Conservation (phyloP, 2,113 vertebrate genomes). For the Seriola quinqueradiata region DNA sequence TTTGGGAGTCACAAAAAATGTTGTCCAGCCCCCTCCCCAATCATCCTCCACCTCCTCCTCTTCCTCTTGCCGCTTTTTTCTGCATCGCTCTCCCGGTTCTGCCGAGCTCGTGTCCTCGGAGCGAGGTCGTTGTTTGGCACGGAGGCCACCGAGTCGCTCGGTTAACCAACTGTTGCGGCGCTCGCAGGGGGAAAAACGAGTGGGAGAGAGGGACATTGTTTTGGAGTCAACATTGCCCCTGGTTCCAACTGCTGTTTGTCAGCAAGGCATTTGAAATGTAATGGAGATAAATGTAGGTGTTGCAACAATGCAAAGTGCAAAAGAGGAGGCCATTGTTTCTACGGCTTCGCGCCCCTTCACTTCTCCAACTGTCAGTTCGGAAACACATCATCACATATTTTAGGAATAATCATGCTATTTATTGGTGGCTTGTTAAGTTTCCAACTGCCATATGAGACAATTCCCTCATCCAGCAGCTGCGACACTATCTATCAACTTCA, state of each 20-base stretch:
- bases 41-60: conserved; percentile 11
- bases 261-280: conserved; percentile 19
- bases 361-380: background rate
- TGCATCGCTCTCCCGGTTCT: background rate
- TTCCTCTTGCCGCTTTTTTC: background rate
- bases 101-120: background rate
- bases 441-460: too few relatives aligned
- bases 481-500: background rate
- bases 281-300: conserved; percentile 46
- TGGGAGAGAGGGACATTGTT: conserved; percentile 58
- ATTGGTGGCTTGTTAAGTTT: too few relatives aligned
- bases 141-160: background rate
- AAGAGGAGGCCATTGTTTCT: conserved; percentile 34
- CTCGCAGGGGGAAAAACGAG: conserved; percentile 16
- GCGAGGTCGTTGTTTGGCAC: background rate
- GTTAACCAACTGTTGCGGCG: conserved; percentile 35
- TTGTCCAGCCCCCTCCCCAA: conserved; percentile 3
- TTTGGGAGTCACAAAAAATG: conserved; percentile 42
- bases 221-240: conserved; percentile 33
- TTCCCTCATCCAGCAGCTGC: background rate
- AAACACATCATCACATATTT: background rate
- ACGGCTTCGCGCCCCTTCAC: background rate
- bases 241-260: conserved; percentile 19
- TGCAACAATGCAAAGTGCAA: conserved; percentile 12
- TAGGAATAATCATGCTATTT: too few relatives aligned